A percentile compares a stretch with the other conserved stretches of the same genome.
phyloP scores from a whole-genome alignment of 2,888 invertebrate species.

The Phorcus lineatus region DNA sequence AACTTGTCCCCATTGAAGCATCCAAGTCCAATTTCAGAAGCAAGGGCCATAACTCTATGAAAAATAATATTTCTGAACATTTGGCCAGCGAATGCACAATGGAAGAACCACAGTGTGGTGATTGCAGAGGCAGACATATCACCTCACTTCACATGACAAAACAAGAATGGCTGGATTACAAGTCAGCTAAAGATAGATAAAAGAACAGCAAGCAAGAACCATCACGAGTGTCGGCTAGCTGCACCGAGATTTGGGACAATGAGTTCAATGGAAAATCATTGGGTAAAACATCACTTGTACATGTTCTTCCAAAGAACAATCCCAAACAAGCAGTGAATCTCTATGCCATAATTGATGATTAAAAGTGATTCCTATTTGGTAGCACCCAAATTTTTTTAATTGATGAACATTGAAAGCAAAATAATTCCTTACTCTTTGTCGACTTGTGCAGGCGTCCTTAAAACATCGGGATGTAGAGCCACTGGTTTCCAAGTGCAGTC shows the following conservation, averaged over 20 bases:
- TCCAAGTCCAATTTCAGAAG: too few relatives aligned
- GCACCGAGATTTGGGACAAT: slow-evolving; percentile 18
- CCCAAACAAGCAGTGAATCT: slow-evolving; percentile 13
- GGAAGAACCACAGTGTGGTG: slow-evolving; percentile 27
- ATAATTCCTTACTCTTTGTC: slow-evolving; percentile 26
- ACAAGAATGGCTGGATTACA: background rate
- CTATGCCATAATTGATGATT: slow-evolving; percentile 35
- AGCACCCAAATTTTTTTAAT: slow-evolving; percentile 8
- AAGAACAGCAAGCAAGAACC: background rate
- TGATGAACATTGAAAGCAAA: slow-evolving; percentile 16
- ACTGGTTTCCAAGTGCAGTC: slow-evolving; percentile 23
- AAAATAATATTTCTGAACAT: slow-evolving; percentile 35
- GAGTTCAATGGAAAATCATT: slow-evolving; percentile 28
- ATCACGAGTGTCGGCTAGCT: background rate
- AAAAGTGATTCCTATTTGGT: slow-evolving; percentile 33
- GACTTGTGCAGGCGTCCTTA: slow-evolving; percentile 33
- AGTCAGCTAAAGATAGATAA: background rate
- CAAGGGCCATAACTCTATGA: too few relatives aligned
- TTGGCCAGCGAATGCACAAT: slow-evolving; percentile 23
- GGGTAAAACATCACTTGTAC: slow-evolving; percentile 16
- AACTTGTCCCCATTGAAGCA: too few relatives aligned
- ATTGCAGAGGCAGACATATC: slow-evolving; percentile 28
- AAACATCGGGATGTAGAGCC: slow-evolving; percentile 30
- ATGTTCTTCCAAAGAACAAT: slow-evolving; percentile 1
- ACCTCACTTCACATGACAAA: slow-evolving; percentile 27